These are phyloP conservation scores for Adrianichthys oophorus DNA, from an alignment of 2,797 vertebrate species.

Conservation along the genomic window DNA sequence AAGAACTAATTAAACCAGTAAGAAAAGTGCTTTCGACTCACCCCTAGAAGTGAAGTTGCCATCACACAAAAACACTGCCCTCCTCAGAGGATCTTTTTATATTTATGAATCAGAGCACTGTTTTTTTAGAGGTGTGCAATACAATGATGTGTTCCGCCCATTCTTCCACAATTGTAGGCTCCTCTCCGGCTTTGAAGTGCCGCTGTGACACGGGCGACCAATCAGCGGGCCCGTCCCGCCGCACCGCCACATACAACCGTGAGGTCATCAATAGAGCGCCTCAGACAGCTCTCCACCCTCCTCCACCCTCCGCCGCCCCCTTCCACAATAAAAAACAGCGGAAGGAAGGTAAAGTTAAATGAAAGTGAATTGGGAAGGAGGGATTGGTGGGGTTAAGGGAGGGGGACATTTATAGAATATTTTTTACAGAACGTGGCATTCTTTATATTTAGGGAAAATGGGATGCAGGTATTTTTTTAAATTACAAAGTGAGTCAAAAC, in stretches of 20 bases:
- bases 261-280: constrained; percentile 87
- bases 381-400: constrained; percentile 49
- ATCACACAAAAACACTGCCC: constrained; percentile 96
- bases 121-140: constrained; percentile 99
- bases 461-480: constrained; percentile 3
- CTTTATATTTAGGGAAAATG: constrained; percentile 57
- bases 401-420: constrained; percentile 64
- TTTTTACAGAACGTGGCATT: constrained; percentile 59
- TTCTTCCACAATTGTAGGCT: constrained; percentile 98
- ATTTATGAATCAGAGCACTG: constrained; percentile 99
- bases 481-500: background rate
- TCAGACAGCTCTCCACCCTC: constrained; percentile 71
- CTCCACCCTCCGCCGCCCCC: constrained; percentile 58
- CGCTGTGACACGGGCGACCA: constrained; percentile 94
- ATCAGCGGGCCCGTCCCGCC: constrained; percentile 84
- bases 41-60: constrained; percentile 99
- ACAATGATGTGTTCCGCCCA: constrained; percentile 99
- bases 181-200: constrained; percentile 98
- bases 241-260: constrained; percentile 83
- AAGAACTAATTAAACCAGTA: constrained; percentile 90
- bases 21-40: constrained; percentile 95
- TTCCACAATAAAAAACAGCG: constrained; percentile 76
- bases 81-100: constrained; percentile 99
- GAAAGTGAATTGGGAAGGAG: constrained; percentile 75
- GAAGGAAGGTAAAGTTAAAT: constrained; percentile 80